A percentile compares a stretch with the other conserved stretches of the same genome.
Evolutionary conservation across 2,888 invertebrate genomes (phyloP).

Genomic region (Lypha dubia): DNA sequence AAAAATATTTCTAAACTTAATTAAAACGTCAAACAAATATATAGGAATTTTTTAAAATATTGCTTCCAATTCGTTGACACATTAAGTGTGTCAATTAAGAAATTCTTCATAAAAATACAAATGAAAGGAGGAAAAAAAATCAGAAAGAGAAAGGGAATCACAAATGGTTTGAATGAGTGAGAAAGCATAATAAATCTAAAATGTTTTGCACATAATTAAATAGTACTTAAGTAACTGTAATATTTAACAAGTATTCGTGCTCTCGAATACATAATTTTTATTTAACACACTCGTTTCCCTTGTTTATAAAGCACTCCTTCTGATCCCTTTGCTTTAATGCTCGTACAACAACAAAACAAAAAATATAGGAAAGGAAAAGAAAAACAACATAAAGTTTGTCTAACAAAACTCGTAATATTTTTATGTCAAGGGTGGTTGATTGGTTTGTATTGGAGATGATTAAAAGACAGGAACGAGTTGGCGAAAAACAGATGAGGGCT

Average conservation of each 20-base stretch:
- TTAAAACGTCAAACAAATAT: conserved; percentile 59
- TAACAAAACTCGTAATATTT: conserved; percentile 47
- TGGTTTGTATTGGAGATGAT: conserved; percentile 59
- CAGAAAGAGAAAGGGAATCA: background rate
- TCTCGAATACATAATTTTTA: conserved; percentile 53
- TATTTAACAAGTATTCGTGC: conserved; percentile 67
- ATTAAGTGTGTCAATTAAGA: conserved; percentile 70
- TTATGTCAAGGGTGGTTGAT: conserved; percentile 55
- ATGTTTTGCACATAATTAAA: conserved; percentile 72
- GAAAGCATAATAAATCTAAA: conserved; percentile 52
- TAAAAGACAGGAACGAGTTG: conserved; percentile 20
- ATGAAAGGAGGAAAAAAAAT: background rate
- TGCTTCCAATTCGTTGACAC: conserved; percentile 65
- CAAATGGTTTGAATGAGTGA: conserved; percentile 21
- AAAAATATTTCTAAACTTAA: conserved; percentile 1
- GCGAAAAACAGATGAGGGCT: conserved; percentile 36
- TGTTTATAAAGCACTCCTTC: background rate
- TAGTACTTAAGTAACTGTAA: conserved; percentile 72
- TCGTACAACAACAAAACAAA: no score
- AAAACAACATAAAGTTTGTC: background rate
- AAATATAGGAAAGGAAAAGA: no score
- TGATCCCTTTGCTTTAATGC: no score
- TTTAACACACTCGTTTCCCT: conserved; percentile 48
- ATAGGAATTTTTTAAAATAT: conserved; percentile 44
- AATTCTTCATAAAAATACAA: conserved; percentile 23